phyloP scores from a whole-genome alignment of 2,888 invertebrate genomes.

The Spisula solida region DNA sequence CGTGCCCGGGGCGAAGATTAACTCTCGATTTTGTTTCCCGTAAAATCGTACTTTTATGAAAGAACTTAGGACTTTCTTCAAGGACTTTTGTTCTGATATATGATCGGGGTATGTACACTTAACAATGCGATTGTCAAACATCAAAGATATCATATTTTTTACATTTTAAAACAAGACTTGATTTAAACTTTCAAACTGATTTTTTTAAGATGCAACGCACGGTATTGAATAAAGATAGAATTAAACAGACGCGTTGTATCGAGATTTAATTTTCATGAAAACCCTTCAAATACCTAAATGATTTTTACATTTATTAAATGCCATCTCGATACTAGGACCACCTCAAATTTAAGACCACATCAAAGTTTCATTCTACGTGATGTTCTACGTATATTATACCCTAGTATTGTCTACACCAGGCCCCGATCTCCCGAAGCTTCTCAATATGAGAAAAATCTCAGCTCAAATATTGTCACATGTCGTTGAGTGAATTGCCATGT shows the following conservation, averaged over 20 bases:
- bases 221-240: not conserved
- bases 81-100: slow-evolving; percentile 9
- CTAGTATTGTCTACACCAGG: too few species aligned
- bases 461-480: too few species aligned
- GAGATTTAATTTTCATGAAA: too few species aligned
- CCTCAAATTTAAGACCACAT: too few species aligned
- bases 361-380: too few species aligned
- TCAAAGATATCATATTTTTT: slow-evolving; percentile 19
- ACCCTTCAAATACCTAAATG: too few species aligned
- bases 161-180: not conserved
- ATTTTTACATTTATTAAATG: too few species aligned
- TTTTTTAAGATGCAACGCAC: not conserved
- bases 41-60: slow-evolving; percentile 14
- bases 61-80: not conserved
- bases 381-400: too few species aligned
- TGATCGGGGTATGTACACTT: not conserved
- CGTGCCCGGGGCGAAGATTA: slow-evolving; percentile 14
- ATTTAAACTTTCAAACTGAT: not conserved
- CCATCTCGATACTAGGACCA: too few species aligned
- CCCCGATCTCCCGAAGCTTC: too few species aligned
- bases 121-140: not conserved
- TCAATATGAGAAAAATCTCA: too few species aligned
- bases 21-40: slow-evolving; percentile 18
- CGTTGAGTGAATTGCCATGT: too few species aligned
- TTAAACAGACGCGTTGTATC: not conserved